phyloP scores from a whole-genome alignment of 2,797 vertebrate genomes.

The Sebastes iracundus region DNA sequence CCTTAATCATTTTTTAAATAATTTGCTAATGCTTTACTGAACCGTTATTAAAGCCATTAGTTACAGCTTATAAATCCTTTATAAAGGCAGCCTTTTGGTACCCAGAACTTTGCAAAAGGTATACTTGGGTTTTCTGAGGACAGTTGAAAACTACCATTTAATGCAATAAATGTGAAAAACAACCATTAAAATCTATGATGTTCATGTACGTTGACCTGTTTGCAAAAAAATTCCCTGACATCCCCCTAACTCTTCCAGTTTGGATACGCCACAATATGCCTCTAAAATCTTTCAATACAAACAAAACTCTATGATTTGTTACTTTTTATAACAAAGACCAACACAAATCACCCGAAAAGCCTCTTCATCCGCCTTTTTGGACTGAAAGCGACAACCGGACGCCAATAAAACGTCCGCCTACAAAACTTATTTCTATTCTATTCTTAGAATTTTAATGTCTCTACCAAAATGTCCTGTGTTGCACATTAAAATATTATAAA shows the following conservation, averaged over 20 bases:
- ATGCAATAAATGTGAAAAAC: neutral
- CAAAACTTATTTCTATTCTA: too few species aligned
- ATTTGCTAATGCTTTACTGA: neutral
- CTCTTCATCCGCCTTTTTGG: too few species aligned
- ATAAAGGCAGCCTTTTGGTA: neutral
- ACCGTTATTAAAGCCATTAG: neutral
- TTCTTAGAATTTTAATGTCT: too few species aligned
- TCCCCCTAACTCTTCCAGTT: neutral
- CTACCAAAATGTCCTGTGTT: too few species aligned
- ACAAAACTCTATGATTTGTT: neutral
- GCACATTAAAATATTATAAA: too few species aligned
- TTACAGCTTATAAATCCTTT: neutral
- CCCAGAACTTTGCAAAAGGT: too few species aligned
- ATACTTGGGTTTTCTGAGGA: neutral
- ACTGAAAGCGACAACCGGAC: too few species aligned
- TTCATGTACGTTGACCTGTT: neutral
- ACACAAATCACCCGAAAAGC: neutral
- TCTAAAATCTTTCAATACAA: neutral
- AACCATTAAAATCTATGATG: neutral
- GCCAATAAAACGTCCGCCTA: too few species aligned
- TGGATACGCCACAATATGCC: neutral
- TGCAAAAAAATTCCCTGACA: neutral
- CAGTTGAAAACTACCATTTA: neutral
- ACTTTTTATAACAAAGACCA: neutral
- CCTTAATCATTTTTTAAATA: neutral